phyloP scores from a whole-genome alignment of 2,888 invertebrate genomes.

The Agrotis clavis region DNA sequence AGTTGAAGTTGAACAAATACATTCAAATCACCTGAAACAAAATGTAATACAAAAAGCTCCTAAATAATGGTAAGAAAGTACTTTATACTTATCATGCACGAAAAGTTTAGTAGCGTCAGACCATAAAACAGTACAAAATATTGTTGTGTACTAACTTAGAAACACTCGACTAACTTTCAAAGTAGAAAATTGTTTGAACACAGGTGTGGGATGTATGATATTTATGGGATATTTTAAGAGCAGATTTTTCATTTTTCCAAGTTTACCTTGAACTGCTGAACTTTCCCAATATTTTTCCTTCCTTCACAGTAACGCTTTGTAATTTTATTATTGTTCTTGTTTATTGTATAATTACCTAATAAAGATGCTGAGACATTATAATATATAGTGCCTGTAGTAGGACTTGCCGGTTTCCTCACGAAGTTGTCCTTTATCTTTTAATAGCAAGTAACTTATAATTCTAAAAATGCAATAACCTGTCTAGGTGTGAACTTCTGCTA shows the following conservation, averaged over 20 bases:
- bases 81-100: slow-evolving; percentile 27
- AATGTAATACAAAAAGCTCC: neutral
- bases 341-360: no score
- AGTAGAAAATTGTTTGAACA: slow-evolving; percentile 44
- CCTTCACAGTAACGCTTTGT: no score
- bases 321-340: no score
- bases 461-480: no score
- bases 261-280: neutral
- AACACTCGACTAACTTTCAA: slow-evolving; percentile 31
- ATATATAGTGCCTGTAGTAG: no score
- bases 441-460: no score
- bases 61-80: slow-evolving; percentile 17
- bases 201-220: slow-evolving; percentile 34
- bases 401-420: no score
- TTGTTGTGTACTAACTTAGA: slow-evolving; percentile 49
- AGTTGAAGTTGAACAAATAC: neutral
- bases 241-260: neutral
- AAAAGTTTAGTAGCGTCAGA: slow-evolving; percentile 31
- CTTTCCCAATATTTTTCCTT: neutral
- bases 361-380: no score
- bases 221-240: slow-evolving; percentile 18
- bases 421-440: no score
- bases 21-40: neutral
- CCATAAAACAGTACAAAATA: slow-evolving; percentile 45
- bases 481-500: no score